Evolutionary conservation across 1,140 invertebrate genomes (phyloP), one percentile per base, ranked within the genome.

Genomic region (Zaprionus capensis): DNA sequence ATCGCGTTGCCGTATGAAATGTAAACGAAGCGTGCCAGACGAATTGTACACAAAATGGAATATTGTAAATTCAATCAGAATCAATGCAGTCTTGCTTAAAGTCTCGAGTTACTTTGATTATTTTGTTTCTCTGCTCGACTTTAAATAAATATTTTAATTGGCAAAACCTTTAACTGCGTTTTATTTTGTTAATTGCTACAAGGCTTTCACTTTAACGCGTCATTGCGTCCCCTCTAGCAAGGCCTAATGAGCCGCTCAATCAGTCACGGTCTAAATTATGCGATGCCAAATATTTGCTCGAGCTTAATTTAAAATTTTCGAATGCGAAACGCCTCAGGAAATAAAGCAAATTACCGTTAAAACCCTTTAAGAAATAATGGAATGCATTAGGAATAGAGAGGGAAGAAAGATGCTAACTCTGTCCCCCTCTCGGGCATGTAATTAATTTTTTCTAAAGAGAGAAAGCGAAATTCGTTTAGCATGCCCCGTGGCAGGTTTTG

Each of bases 241-340:
- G 28, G 22, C 38, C 57, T 70, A 75, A 75, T 75, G 49, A 75
- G 66, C 38, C 61, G 34, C 53, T 31, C 26, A 71, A 71, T 62
- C 58, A 61, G 28, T 4, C 9, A 17, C 15, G 20, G 41, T 20
- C 26, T 44, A 73, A 62, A n/a, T 24, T 20, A 74, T 63, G 41
- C 22, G 34, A 5, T 22, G 12, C 36, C 51, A 79, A 77, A 79
- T 72, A 77, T 79, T 79, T 79, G 38, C 36, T 38, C 57, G 51
- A 38, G 24, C 34, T 28, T 38, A 69, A 69, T 78, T 74, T 61
- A 46, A 58, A 38, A 41, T 41, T 46, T 41, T 57, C 28, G 34
- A 57, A 20, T 34, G 34, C 9, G 4, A 72, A 67, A 41, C 51
- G 73, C 68, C 77, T 56, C 3, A 20, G 49, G 64, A 38, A 28